Conservation (phyloP, 2,888 invertebrate species). For the Diadegma fenestrale region DNA sequence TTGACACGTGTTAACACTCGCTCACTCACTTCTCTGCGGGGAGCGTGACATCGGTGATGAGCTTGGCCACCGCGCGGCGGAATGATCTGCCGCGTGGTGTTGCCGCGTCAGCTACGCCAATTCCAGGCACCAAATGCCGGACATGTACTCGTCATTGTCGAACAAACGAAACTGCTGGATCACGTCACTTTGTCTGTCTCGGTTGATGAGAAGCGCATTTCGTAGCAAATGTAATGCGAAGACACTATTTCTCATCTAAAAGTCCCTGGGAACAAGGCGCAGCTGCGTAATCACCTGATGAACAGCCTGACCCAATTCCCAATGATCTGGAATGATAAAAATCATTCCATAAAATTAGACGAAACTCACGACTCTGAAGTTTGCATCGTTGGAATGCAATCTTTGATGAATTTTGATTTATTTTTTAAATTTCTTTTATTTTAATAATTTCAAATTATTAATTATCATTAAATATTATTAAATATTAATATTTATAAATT, state of each 20-base stretch:
- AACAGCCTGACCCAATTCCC: background rate
- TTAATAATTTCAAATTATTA: too few relatives aligned
- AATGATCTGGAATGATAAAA: background rate
- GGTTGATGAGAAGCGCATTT: constrained; percentile 8
- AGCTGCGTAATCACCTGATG: too few relatives aligned
- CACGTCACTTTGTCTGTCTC: background rate
- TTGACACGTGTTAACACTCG: constrained; percentile 73
- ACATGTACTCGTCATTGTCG: constrained; percentile 22
- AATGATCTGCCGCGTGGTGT: constrained; percentile 50
- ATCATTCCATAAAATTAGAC: background rate
- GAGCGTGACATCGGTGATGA: constrained; percentile 49
- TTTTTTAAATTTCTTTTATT: too few relatives aligned
- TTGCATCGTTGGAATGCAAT: too few relatives aligned
- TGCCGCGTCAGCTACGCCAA: constrained; percentile 72
- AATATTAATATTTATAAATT: too few relatives aligned
- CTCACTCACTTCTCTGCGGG: constrained; percentile 38
- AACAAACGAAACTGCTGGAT: background rate
- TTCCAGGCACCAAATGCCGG: constrained; percentile 52
- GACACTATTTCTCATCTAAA: too few relatives aligned
- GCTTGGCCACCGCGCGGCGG: constrained; percentile 40
- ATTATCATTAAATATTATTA: too few relatives aligned
- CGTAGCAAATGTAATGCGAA: background rate
- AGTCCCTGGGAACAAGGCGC: too few relatives aligned
- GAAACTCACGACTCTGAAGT: too few relatives aligned
- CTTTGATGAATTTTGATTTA: too few relatives aligned